Evolutionary conservation across 2,888 invertebrate genomes (phyloP).

Genomic region (Melanchra persicariae): DNA sequence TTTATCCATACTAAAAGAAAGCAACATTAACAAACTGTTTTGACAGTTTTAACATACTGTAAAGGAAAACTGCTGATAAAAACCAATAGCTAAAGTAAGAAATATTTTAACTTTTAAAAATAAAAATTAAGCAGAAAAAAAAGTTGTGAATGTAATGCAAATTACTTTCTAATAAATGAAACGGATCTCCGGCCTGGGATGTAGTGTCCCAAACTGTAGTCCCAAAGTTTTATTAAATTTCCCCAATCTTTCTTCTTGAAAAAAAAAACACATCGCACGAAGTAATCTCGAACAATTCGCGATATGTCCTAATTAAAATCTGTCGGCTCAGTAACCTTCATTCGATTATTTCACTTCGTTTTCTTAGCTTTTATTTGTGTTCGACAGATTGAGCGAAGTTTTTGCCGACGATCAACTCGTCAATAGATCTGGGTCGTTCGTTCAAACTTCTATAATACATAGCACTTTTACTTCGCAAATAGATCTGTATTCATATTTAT

Average conservation of each 20-base stretch:
- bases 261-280: background rate
- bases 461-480: constrained; percentile 87
- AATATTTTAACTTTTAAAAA: background rate
- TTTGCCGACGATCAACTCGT: constrained; percentile 79
- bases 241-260: background rate
- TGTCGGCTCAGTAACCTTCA: constrained; percentile 40
- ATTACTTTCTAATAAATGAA: constrained; percentile 1
- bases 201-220: too few relatives aligned
- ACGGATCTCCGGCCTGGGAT: too few relatives aligned
- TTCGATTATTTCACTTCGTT: constrained; percentile 78
- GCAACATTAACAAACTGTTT: background rate
- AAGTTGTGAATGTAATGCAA: background rate
- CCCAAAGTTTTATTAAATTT: constrained; percentile 3
- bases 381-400: constrained; percentile 75
- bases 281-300: constrained; percentile 15
- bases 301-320: constrained; percentile 24
- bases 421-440: constrained; percentile 85
- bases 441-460: constrained; percentile 82
- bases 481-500: constrained; percentile 70
- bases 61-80: background rate
- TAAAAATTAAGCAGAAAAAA: too few relatives aligned
- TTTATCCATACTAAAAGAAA: background rate
- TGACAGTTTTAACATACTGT: background rate
- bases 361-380: constrained; percentile 83
- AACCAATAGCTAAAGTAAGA: background rate